phyloP scores from a whole-genome alignment of 2,797 vertebrate species.

The Nasua narica region DNA sequence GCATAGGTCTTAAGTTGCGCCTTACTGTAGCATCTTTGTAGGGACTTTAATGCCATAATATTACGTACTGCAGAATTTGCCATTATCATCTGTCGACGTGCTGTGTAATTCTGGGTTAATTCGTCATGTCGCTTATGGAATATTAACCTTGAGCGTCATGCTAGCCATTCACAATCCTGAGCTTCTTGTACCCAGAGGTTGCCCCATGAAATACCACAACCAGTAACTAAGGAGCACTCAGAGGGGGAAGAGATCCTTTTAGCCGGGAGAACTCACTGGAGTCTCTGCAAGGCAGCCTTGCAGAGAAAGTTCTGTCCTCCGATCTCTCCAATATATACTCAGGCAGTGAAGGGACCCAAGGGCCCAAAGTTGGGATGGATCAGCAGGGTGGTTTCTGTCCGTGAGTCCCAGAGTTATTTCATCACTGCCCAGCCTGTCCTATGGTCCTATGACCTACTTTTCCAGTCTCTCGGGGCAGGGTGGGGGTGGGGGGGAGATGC shows the following conservation, averaged over 20 bases:
- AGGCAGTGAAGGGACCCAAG: not conserved
- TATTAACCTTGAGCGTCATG: not conserved
- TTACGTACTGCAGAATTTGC: not conserved
- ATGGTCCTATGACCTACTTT: not conserved
- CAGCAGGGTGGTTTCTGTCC: not conserved
- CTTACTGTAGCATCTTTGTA: not conserved
- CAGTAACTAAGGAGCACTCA: not conserved
- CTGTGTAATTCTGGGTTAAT: not conserved
- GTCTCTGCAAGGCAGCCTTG: not conserved
- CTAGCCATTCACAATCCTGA: not conserved
- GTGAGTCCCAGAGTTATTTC: not conserved
- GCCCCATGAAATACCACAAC: not conserved
- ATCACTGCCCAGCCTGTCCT: not conserved
- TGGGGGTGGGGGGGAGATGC: not conserved
- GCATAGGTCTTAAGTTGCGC: not conserved
- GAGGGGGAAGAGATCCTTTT: not conserved
- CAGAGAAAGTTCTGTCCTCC: not conserved
- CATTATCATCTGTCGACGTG: not conserved
- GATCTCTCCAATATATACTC: not conserved
- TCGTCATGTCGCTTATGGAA: not conserved
- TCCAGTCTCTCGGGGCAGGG: not conserved
- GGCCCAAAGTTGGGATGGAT: rapidly evolving
- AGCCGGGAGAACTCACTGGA: not conserved
- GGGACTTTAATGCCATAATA: not conserved
- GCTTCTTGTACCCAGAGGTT: not conserved